Evolutionary conservation across 2,888 invertebrate genomes (phyloP), one percentile per base, ranked within the genome.

Genomic region (Adelphocoris suturalis): DNA sequence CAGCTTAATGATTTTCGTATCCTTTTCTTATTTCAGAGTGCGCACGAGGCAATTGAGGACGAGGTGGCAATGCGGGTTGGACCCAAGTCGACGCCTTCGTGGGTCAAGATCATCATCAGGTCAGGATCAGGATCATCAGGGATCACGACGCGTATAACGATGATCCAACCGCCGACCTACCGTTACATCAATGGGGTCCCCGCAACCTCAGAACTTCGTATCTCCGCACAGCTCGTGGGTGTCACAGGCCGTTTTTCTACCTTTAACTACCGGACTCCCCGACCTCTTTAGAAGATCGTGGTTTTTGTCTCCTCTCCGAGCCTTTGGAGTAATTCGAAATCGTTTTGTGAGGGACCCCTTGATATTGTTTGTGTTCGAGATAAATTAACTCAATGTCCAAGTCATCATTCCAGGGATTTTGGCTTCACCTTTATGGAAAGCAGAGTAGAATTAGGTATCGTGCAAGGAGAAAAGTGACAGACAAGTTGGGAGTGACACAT

Each of bases 141-240:
- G 68, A 68, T 23, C 68, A 27, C 19, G 68, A 68, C 23, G 27
- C 7, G 1, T 23, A 12, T 23, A 68, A 68, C 68, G 68, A 68
- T 68, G 68, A 68, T 68, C 19, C 68, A 68, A 68, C 57, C 57
- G 52, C 61, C 61, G 68, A 68, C 68, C 68, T 68, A 68, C 68
- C 68, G 68, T 68, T 68, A 68, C 68, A 68, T 68, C 68, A 68
- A 68, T 68, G 68, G 68, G n/a, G 23, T 23, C 68, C 23, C 68
- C 23, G 68, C 68, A 68, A 68, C 9, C 68, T 23, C 23, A 68
- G 68, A 23, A 23, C 19, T 68, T 68, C 68, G 68, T 68, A 68
- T 68, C 57, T 57, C n/a, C 14, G 57, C 4, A 2, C 52, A n/a
- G 68, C 68, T 68, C 23, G 68, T 68, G 68, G 68, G 68, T 68